Evolutionary conservation across 2,888 invertebrate species (phyloP).

Genomic region (Callinectes sapidus): DNA sequence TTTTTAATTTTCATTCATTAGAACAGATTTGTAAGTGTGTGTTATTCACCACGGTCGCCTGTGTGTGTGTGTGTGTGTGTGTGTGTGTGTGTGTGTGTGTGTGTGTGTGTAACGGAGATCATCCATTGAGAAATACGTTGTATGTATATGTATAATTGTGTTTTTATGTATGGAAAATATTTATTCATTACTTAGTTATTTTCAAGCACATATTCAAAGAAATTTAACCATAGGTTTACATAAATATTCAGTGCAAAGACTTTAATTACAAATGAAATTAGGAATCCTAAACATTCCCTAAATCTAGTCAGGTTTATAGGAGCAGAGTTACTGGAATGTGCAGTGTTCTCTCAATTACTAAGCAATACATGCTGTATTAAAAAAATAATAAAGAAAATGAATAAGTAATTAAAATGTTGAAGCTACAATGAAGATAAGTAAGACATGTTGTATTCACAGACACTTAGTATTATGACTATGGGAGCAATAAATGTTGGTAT

Average conservation of each 20-base stretch:
- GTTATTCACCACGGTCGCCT: no score
- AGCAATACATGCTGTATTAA: background rate
- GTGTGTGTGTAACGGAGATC: background rate
- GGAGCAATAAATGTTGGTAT: background rate
- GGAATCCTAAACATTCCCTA: background rate
- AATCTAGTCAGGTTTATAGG: background rate
- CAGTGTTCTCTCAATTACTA: background rate
- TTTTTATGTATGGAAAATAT: background rate
- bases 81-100: background rate
- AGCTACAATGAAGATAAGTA: background rate
- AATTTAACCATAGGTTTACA: background rate
- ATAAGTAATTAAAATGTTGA: no score
- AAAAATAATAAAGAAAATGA: background rate
- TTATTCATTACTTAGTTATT: background rate
- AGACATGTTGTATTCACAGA: background rate
- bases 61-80: constrained; percentile 16
- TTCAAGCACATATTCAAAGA: background rate
- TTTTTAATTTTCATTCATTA: background rate
- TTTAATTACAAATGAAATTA: background rate
- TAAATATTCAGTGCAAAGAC: background rate
- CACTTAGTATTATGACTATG: background rate
- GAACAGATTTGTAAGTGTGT: background rate
- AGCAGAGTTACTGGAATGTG: background rate
- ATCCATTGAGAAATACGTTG: background rate
- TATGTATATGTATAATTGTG: background rate